Evolutionary conservation across 2,797 vertebrate species (phyloP).

Genomic region (Aphelocoma californica): DNA sequence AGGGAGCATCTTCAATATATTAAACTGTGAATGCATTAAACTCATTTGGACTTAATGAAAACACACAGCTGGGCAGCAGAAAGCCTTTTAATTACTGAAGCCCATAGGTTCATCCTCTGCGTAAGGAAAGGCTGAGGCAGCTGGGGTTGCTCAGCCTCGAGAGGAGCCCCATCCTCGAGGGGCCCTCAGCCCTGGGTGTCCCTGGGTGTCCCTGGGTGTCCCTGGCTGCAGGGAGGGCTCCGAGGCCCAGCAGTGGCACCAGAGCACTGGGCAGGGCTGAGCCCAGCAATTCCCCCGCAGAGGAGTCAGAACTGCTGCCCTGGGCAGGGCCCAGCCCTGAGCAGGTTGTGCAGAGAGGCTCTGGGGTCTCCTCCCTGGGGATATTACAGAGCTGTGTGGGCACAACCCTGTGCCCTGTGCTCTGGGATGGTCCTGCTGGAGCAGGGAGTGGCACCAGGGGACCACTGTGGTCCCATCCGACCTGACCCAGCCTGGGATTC

Average conservation of each 20-base stretch:
- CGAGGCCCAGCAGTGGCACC: not conserved
- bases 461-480: accelerated
- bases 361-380: not conserved
- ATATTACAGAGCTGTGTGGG: accelerated
- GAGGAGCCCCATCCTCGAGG: not conserved
- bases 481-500: not conserved
- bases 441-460: not conserved
- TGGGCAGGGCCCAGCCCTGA: not conserved
- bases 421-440: not conserved
- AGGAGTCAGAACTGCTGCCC: not conserved
- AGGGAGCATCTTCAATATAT: not conserved
- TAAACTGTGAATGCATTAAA: not conserved
- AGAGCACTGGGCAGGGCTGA: accelerated
- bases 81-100: not conserved
- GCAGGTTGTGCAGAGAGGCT: not conserved
- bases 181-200: not conserved
- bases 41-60: not conserved
- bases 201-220: accelerated
- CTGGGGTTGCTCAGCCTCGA: not conserved
- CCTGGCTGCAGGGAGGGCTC: not conserved
- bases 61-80: not conserved
- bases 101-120: not conserved
- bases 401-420: not conserved
- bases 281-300: not conserved
- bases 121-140: not conserved